Base-by-base conservation (phyloP, 2,113 vertebrate species). In the Hippotragus niger region DNA sequence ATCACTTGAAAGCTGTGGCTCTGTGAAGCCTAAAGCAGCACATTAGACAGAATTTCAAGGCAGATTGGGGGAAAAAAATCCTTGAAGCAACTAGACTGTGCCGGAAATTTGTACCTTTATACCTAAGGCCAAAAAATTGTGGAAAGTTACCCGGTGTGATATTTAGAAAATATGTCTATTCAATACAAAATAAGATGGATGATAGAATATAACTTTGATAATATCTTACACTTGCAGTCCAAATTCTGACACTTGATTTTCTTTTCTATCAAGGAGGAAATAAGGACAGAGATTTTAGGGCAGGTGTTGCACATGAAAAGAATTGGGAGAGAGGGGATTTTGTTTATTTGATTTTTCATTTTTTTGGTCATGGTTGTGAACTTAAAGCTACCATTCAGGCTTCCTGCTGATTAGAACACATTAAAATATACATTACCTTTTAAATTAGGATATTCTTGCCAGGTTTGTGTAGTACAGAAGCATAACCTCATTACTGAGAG, bases 21-120 rank as follows among this genome's bases (percentile, higher is more conserved):
- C 8, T n/a, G 21, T 11, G 36, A 86, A 64, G 45, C 86, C 91
- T 74, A 36, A 90, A 97, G 96, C 50, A 55, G 53, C 11, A 81
- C 33, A 52, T 95, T 93, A 78, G 81, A 83, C 45, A 88, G 33
- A 96, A 94, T 96, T 86, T 97, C 93, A 97, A 95, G 85, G 71
- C 50, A 97, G 43, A 90, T 43, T 47, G 15, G 80, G 11, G 12
- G 2, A 3, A 74, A 74, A 83, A 74, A 90, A 33, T 67, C 14
- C 55, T 60, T 91, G 55, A 62, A 93, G 47, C 71, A 64, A 31
- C 91, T 89, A 16, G 82, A 33, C 57, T 82, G 5, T 94, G 53
- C 78, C 87, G 31, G 88, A 95, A 92, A 96, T 97, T 76, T 93
- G 14, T 2, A 84, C 60, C 58, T 84, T 62, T 47, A 64, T 94